phyloP scores from a whole-genome alignment of 2,888 invertebrate species.

The Agrochola circellaris region DNA sequence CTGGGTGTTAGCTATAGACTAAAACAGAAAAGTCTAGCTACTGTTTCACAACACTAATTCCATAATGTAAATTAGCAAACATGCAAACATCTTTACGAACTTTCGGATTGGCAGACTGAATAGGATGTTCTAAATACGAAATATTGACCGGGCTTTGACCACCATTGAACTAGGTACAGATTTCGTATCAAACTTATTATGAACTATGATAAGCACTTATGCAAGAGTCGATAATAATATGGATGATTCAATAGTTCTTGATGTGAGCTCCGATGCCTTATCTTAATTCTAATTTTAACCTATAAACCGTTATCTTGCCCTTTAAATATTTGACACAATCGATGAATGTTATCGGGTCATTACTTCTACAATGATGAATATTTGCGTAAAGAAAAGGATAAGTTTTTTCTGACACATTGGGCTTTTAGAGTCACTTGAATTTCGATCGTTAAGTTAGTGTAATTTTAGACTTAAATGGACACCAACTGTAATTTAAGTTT shows the following conservation, averaged over 20 bases:
- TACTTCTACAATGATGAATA: conserved; percentile 4
- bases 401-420: neutral
- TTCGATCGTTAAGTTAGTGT: no score
- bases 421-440: no score
- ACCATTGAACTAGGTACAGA: conserved; percentile 15
- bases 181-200: neutral
- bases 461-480: no score
- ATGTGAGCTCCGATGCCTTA: conserved; percentile 13
- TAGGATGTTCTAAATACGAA: neutral
- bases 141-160: conserved; percentile 1
- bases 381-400: conserved; percentile 7
- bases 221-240: neutral
- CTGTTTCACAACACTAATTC: no score
- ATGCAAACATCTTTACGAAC: neutral
- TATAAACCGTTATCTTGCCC: conserved; percentile 22
- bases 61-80: no score
- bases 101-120: neutral
- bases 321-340: conserved; percentile 16
- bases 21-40: no score
- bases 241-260: conserved; percentile 32
- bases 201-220: neutral
- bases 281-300: conserved; percentile 32
- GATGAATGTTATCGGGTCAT: neutral
- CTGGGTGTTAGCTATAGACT: no score
- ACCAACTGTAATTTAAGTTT: no score